Conservation (phyloP, 2,888 invertebrate genomes). For the Chaitophorus viminalis region DNA sequence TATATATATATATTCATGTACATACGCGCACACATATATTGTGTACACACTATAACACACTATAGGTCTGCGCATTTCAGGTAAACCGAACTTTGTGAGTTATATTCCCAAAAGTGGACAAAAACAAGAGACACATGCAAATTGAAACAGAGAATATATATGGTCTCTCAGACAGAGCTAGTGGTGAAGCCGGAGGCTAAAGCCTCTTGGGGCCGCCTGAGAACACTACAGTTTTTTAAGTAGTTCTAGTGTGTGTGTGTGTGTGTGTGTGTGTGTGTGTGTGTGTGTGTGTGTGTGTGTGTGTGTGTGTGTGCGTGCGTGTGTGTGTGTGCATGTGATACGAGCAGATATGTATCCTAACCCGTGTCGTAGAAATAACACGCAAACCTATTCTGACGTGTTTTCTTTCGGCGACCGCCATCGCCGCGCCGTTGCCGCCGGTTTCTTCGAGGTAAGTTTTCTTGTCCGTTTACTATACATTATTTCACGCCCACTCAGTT, state of each 20-base stretch:
- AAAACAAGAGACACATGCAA: constrained; percentile 62
- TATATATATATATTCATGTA: neutral
- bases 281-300: neutral
- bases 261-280: too few relatives aligned
- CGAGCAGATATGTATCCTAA: too few relatives aligned
- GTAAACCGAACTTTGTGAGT: constrained; percentile 62
- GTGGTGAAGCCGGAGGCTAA: neutral
- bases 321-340: neutral
- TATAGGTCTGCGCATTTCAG: constrained; percentile 53
- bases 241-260: constrained; percentile 35
- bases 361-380: constrained; percentile 40
- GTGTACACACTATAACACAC: neutral
- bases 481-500: constrained; percentile 21
- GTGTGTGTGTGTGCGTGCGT: neutral
- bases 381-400: constrained; percentile 44
- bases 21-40: too few relatives aligned
- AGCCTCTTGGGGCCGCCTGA: constrained; percentile 49
- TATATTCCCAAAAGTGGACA: constrained; percentile 62
- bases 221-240: constrained; percentile 58
- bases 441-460: neutral
- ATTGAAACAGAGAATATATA: constrained; percentile 56
- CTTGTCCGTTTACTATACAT: neutral
- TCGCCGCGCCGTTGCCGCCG: neutral
- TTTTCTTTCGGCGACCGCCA: constrained; percentile 38
- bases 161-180: neutral